phyloP scores from a whole-genome alignment of 2,888 invertebrate genomes.

The Scrobipalpa atriplicella region DNA sequence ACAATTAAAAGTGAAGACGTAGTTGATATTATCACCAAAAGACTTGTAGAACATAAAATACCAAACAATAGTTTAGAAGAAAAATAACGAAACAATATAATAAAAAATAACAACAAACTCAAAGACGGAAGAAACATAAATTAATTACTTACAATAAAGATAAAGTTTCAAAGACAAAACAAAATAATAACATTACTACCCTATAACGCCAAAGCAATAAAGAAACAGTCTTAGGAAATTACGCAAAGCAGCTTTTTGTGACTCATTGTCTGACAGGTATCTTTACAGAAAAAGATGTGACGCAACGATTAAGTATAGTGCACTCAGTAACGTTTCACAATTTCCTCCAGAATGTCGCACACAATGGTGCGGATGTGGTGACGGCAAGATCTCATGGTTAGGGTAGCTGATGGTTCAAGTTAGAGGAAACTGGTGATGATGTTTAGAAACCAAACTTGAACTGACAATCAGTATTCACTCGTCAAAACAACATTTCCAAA shows the following conservation, averaged over 20 bases:
- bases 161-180: background rate
- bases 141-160: background rate
- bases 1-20: too few relatives aligned
- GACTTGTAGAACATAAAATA: too few relatives aligned
- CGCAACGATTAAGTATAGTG: conserved; percentile 7
- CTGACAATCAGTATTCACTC: too few relatives aligned
- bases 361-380: conserved; percentile 30
- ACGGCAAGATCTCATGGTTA: conserved; percentile 25
- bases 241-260: background rate
- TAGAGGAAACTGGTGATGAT: background rate
- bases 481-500: too few relatives aligned
- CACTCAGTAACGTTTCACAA: conserved; percentile 14
- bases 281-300: background rate
- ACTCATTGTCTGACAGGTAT: background rate
- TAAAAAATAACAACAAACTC: too few relatives aligned
- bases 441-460: background rate
- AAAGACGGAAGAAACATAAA: too few relatives aligned
- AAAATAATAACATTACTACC: background rate
- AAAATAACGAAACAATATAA: too few relatives aligned
- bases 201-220: background rate
- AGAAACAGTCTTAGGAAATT: background rate
- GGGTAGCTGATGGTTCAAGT: background rate
- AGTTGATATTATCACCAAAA: too few relatives aligned
- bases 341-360: conserved; percentile 6
- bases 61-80: too few relatives aligned